Percentiles rank a stretch among this genome's conserved stretches.
Conservation (phyloP, 2,113 vertebrate genomes). For the Noturus placidus region DNA sequence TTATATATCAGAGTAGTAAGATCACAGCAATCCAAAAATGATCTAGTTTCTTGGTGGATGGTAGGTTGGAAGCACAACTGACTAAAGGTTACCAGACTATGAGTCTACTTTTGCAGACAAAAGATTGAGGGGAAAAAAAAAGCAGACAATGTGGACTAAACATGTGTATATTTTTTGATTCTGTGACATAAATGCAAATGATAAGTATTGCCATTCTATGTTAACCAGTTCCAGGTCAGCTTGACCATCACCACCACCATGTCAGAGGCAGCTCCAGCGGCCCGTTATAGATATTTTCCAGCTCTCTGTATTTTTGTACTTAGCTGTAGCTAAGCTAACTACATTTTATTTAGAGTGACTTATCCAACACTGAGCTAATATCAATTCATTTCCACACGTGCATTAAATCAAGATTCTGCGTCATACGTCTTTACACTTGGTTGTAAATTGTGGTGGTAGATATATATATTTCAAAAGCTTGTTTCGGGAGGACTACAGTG, state of each 20-base stretch:
- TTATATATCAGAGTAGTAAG: neutral
- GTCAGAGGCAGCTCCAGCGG: neutral
- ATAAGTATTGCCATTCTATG: neutral
- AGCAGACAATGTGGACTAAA: neutral
- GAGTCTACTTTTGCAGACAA: neutral
- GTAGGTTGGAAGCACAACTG: neutral
- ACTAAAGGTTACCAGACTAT: neutral
- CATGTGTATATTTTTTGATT: neutral
- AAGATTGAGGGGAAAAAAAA: neutral
- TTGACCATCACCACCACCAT: neutral
- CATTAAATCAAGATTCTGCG: neutral
- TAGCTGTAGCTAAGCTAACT: neutral
- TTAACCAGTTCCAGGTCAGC: neutral
- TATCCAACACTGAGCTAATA: neutral
- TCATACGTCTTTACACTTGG: neutral
- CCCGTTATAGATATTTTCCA: neutral
- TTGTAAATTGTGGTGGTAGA: neutral
- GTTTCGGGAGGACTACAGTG: neutral
- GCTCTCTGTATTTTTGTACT: neutral
- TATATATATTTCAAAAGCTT: neutral
- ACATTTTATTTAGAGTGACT: neutral
- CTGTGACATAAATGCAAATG: neutral
- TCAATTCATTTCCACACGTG: neutral
- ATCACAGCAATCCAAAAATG: neutral
- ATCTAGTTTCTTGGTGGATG: neutral